These are phyloP conservation scores for Puffinus mauretanicus DNA, from an alignment of 2,113 vertebrate species.

Conservation along the genomic window DNA sequence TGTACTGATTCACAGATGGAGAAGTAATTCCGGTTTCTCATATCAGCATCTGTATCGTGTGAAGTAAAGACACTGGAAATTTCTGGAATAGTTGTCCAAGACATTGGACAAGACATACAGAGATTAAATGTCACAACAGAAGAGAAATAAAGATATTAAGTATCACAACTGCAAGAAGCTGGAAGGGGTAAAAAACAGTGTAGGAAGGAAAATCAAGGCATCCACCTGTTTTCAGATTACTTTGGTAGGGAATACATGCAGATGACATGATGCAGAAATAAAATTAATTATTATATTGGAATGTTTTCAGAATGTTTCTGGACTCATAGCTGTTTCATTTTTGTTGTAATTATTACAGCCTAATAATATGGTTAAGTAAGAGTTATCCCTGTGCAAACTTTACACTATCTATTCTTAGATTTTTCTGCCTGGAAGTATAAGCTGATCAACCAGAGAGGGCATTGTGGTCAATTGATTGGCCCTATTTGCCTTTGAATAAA, in stretches of 20 bases:
- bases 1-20: neutral
- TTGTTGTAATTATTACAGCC: neutral
- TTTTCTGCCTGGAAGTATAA: neutral
- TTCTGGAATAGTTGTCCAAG: neutral
- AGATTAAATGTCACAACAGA: neutral
- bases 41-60: neutral
- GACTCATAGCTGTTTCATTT: neutral
- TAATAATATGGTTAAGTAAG: neutral
- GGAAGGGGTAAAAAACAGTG: neutral
- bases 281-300: neutral
- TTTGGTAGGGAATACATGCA: neutral
- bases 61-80: neutral
- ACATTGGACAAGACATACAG: neutral
- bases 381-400: neutral
- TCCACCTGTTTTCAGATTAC: neutral
- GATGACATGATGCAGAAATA: neutral
- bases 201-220: neutral
- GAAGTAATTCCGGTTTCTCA: neutral
- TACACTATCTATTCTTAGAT: neutral
- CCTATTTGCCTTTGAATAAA: neutral
- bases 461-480: neutral
- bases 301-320: neutral
- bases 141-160: neutral
- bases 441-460: neutral
- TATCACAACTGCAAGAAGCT: neutral